These are phyloP conservation scores for Mimachlamys varia DNA, from an alignment of 2,888 invertebrate genomes.

Conservation along the genomic window DNA sequence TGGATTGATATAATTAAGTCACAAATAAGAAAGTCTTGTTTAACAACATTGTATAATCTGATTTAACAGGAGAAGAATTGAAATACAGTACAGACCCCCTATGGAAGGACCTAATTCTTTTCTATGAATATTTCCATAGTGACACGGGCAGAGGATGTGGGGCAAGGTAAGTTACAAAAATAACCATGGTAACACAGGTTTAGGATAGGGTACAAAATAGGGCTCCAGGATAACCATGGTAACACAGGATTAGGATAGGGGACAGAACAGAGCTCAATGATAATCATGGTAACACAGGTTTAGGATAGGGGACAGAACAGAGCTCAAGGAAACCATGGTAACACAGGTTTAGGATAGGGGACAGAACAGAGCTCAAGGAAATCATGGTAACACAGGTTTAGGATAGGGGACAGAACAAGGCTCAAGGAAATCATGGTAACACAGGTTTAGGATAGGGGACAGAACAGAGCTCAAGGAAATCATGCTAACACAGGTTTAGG, in stretches of 20 bases:
- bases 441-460: constrained; percentile 79
- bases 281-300: background rate
- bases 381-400: background rate
- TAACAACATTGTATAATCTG: background rate
- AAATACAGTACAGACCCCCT: constrained; percentile 58
- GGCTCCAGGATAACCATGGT: constrained; percentile 60
- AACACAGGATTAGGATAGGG: constrained; percentile 79
- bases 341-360: constrained; percentile 78
- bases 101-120: constrained; percentile 75
- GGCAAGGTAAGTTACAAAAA: constrained; percentile 70
- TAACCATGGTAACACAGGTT: background rate
- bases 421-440: constrained; percentile 68
- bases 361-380: constrained; percentile 65
- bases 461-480: background rate
- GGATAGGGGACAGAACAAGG: background rate
- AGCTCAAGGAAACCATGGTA: constrained; percentile 74
- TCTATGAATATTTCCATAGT: constrained; percentile 79
- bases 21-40: background rate
- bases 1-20: background rate
- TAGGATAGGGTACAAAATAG: background rate
- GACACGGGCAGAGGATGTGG: constrained; percentile 79
- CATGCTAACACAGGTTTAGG: background rate
- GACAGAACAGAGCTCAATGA: constrained; percentile 55
- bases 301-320: too few relatives aligned
- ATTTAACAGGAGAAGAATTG: constrained; percentile 56